Evolutionary conservation across 2,888 invertebrate species (phyloP).

Genomic region (Acleris holmiana): DNA sequence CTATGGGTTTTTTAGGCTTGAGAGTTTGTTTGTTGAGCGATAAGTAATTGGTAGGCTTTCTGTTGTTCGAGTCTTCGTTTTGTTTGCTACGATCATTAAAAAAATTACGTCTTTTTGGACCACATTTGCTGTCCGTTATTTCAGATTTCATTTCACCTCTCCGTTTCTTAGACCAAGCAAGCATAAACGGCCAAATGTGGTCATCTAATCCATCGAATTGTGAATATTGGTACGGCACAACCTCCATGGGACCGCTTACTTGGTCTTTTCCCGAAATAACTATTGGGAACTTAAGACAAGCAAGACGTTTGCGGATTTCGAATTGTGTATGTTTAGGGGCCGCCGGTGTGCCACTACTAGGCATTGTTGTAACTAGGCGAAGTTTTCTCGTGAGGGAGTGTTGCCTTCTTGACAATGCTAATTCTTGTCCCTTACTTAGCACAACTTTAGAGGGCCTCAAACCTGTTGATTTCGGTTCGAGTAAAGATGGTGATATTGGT

Average conservation of each 20-base stretch:
- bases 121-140: background rate
- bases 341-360: constrained; percentile 38
- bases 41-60: background rate
- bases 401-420: constrained; percentile 33
- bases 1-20: background rate
- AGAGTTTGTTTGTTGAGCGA: constrained; percentile 2
- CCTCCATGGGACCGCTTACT: constrained; percentile 53
- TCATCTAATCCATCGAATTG: constrained; percentile 65
- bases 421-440: constrained; percentile 48
- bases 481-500: background rate
- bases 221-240: constrained; percentile 51
- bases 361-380: constrained; percentile 50
- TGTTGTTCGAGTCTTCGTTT: background rate
- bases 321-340: constrained; percentile 57
- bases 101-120: background rate
- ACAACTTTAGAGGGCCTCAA: constrained; percentile 56
- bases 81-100: background rate
- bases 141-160: constrained; percentile 13
- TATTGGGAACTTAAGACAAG: constrained; percentile 61
- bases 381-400: constrained; percentile 43
- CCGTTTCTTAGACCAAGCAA: constrained; percentile 52
- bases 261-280: constrained; percentile 68
- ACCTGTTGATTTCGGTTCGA: constrained; percentile 42
- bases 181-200: constrained; percentile 74
- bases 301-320: constrained; percentile 62